phyloP scores from a whole-genome alignment of 1,140 invertebrate species.

The Scylla paramamosain region DNA sequence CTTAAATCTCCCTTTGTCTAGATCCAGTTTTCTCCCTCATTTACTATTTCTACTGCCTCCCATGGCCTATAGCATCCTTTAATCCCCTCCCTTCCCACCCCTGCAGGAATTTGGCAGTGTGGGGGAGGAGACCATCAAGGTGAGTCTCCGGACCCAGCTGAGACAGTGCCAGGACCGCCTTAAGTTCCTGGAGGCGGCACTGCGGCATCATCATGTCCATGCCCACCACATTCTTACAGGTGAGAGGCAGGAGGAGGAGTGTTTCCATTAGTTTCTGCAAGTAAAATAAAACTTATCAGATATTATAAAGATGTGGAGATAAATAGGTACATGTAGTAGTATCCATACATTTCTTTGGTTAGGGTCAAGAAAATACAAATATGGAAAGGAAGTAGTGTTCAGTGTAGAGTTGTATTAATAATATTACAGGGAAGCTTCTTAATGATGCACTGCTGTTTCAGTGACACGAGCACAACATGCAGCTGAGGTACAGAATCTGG shows the following conservation, averaged over 20 bases:
- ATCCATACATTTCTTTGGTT: too few relatives aligned
- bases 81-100: neutral
- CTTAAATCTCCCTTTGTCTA: neutral
- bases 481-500: constrained; percentile 66
- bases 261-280: too few relatives aligned
- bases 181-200: constrained; percentile 54
- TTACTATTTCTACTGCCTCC: neutral
- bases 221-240: constrained; percentile 65
- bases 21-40: neutral
- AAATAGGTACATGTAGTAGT: too few relatives aligned
- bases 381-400: too few relatives aligned
- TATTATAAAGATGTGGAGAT: too few relatives aligned
- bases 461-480: constrained; percentile 67
- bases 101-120: constrained; percentile 27
- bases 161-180: constrained; percentile 62
- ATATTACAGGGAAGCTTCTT: too few relatives aligned
- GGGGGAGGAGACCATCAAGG: constrained; percentile 68
- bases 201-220: constrained; percentile 59
- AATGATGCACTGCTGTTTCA: too few relatives aligned
- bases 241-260: neutral
- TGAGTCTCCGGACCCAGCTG: constrained; percentile 50
- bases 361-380: too few relatives aligned
- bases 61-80: neutral
- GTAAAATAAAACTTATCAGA: too few relatives aligned
- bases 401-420: too few relatives aligned